A percentile compares a stretch with the other conserved stretches of the same genome.
These are phyloP conservation scores for Drosophila lacteicornis DNA, from an alignment of 1,140 invertebrate genomes.

Conservation along the genomic window DNA sequence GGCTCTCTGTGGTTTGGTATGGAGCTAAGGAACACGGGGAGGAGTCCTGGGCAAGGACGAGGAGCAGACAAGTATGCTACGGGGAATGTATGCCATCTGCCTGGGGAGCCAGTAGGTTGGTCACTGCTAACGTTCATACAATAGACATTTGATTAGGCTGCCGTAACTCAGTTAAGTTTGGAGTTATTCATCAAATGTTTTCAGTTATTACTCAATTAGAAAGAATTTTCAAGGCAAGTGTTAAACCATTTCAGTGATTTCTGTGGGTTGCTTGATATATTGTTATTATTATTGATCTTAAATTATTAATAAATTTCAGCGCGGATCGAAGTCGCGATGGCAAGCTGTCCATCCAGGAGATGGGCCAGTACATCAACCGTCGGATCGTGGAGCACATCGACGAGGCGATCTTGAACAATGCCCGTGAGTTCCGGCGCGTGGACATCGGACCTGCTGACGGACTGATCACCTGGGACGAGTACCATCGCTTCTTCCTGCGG, in stretches of 20 bases:
- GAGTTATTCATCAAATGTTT: constrained; percentile 10
- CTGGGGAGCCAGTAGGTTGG: neutral
- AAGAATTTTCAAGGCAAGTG: neutral
- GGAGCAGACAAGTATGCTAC: constrained; percentile 7
- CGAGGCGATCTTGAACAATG: constrained; percentile 90
- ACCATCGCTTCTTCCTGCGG: constrained; percentile 90
- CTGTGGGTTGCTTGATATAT: no score
- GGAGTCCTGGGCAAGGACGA: neutral
- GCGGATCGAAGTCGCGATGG: constrained; percentile 89
- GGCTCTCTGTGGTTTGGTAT: constrained; percentile 4
- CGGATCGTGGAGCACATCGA: constrained; percentile 92
- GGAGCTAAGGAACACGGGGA: neutral
- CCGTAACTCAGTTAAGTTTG: constrained; percentile 5
- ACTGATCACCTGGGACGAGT: constrained; percentile 92
- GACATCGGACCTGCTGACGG: constrained; percentile 91
- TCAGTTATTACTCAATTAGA: constrained; percentile 5
- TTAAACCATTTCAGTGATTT: neutral
- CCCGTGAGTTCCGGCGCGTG: constrained; percentile 89
- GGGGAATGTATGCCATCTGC: constrained; percentile 20
- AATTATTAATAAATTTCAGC: constrained; percentile 83
- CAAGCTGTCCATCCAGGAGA: constrained; percentile 88
- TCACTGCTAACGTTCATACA: constrained; percentile 11
- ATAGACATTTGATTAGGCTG: constrained; percentile 37
- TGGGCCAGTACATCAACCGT: constrained; percentile 90
- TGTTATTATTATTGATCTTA: no score